Base-by-base conservation (phyloP, 1,140 invertebrate species). In the Aethina tumida region DNA sequence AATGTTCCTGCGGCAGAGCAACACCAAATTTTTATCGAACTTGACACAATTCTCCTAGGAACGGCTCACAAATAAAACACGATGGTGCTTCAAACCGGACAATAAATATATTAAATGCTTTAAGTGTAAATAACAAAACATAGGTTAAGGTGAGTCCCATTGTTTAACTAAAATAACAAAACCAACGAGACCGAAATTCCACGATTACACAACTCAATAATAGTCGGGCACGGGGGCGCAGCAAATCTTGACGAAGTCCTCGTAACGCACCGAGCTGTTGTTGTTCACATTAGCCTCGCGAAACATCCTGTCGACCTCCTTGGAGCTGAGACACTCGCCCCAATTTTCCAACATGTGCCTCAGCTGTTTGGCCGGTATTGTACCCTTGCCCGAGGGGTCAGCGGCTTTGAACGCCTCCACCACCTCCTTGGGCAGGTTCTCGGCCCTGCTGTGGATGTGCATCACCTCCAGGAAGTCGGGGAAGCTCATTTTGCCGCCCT, bases 401-500 rank as follows among this genome's bases (percentile, higher is more conserved):
- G 76, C 81, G 8, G 90, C 86, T 62, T 73, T 74, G 62, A 97
- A 96, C 1, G 91, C 92, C 41, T 85, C 80, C 12, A 93, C 72
- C 0, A 79, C 81, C 72, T 97, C 92, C 55, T 81, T 80, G 0
- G 91, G 86, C 20, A 92, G 64, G 59, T 92, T 84, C 62, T 97
- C 92, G 2, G 79, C 79, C 57, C 67, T 56, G 59, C 73, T 90
- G 61, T 97, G 92, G 43, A 83, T 73, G 62, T 97, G 89, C 86
- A 96, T 90, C 2, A 94, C 82, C 58, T 96, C 92, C 5, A 97
- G 63, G 55, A 97, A 96, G 55, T 94, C 90, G 1, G 92, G 88
- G 66, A 97, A 97, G 2, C 85, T 83, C 77, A 97, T 90, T 63
- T 86, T 89, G 3, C 88, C 88, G 58, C 81, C 85, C 75, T 69